These are phyloP conservation scores for Rhodinocichla rosea DNA, from an alignment of 2,113 vertebrate species.

Conservation along the genomic window DNA sequence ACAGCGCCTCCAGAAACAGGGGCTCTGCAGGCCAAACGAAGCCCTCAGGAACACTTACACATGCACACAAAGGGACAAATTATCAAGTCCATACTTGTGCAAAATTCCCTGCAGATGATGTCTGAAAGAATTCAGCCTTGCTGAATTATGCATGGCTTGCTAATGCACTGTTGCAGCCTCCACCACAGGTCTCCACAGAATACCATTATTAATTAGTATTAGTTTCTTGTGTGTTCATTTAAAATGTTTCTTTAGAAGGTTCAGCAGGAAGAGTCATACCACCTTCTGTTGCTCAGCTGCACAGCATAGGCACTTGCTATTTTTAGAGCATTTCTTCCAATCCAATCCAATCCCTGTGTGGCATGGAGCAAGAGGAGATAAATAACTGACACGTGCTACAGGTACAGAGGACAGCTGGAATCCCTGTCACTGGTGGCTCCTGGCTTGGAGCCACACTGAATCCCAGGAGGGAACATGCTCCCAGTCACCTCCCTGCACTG, in stretches of 20 bases:
- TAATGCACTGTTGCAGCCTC: not conserved
- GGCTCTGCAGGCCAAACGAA: not conserved
- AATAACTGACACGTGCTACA: not conserved
- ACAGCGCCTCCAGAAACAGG: not conserved
- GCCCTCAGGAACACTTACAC: not conserved
- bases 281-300: not conserved
- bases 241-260: not conserved
- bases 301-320: not conserved
- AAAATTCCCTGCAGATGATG: not conserved
- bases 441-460: not conserved
- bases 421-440: not conserved
- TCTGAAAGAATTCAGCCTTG: not conserved
- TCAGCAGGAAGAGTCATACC: not conserved
- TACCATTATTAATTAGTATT: constrained; percentile 35
- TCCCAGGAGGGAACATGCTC: not conserved
- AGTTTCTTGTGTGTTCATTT: constrained; percentile 27
- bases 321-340: not conserved
- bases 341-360: not conserved
- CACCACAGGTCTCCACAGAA: constrained; percentile 17
- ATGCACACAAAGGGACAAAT: not conserved
- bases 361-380: not conserved
- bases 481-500: not conserved
- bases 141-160: constrained; percentile 21
- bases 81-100: not conserved
- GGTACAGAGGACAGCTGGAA: not conserved